Conservation (phyloP, 2,113 vertebrate species). For the Empidonax traillii region DNA sequence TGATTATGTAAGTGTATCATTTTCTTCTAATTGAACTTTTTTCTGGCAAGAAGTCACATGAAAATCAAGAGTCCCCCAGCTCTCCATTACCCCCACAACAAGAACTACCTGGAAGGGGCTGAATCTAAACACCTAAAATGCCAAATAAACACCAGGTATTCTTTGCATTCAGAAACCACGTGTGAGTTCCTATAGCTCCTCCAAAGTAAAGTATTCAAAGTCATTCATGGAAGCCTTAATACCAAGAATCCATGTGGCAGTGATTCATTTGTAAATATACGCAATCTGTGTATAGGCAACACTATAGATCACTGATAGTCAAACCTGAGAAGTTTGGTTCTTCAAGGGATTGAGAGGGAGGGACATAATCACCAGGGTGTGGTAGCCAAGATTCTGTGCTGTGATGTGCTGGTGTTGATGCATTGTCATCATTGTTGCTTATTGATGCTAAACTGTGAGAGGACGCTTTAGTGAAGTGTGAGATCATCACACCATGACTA, state of each 20-base stretch:
- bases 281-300: not conserved
- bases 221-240: not conserved
- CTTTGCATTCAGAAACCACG: conserved; percentile 24
- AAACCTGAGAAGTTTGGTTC: conserved; percentile 22
- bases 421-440: not conserved
- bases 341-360: not conserved
- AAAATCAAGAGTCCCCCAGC: not conserved
- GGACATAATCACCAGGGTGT: not conserved
- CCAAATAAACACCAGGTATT: conserved; percentile 14
- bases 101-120: not conserved
- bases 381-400: not conserved
- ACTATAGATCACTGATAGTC: not conserved
- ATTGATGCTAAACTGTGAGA: not conserved
- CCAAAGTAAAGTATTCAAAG: not conserved
- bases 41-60: not conserved
- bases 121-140: not conserved
- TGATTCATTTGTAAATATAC: not conserved
- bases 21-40: not conserved
- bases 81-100: not conserved
- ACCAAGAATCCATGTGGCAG: not conserved
- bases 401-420: not conserved
- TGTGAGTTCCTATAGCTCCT: not conserved
- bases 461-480: not conserved
- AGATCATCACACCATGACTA: not conserved
- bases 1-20: not conserved